These are phyloP conservation scores for Amphiprion clarkii DNA, from an alignment of 2,797 vertebrate species.

Conservation along the genomic window DNA sequence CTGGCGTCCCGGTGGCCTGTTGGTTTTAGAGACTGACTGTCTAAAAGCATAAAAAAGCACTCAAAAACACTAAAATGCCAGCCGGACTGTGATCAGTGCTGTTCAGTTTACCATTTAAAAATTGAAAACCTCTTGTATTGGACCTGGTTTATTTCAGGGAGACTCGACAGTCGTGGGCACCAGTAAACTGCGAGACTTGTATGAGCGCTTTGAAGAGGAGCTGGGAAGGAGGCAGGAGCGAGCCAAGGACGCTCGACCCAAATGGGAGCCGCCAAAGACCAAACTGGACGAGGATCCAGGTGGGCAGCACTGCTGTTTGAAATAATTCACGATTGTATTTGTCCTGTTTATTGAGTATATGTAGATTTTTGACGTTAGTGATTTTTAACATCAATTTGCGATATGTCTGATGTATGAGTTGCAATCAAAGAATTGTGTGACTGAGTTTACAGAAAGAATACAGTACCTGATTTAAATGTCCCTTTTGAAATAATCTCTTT, in stretches of 20 bases:
- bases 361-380: too few species aligned
- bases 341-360: not conserved
- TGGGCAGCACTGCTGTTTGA: slow-evolving; percentile 47
- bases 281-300: slow-evolving; percentile 96
- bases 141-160: slow-evolving; percentile 81
- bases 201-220: slow-evolving; percentile 94
- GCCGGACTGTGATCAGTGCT: too few species aligned
- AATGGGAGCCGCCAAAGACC: slow-evolving; percentile 96
- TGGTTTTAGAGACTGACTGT: not conserved
- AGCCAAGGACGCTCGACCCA: slow-evolving; percentile 91
- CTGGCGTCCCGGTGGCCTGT: not conserved
- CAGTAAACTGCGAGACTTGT: slow-evolving; percentile 92
- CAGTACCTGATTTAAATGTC: too few species aligned
- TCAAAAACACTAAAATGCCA: too few species aligned
- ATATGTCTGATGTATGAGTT: too few species aligned
- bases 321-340: not conserved
- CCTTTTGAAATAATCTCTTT: too few species aligned
- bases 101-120: not conserved
- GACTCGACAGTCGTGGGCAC: slow-evolving; percentile 98
- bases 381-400: too few species aligned
- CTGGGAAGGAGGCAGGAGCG: slow-evolving; percentile 91
- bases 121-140: not conserved
- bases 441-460: too few species aligned
- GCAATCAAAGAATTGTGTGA: too few species aligned
- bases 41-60: too few species aligned